Evolutionary conservation across 2,888 invertebrate species (phyloP), one percentile per base, ranked within the genome.

Genomic region (Eupithecia exiguata): DNA sequence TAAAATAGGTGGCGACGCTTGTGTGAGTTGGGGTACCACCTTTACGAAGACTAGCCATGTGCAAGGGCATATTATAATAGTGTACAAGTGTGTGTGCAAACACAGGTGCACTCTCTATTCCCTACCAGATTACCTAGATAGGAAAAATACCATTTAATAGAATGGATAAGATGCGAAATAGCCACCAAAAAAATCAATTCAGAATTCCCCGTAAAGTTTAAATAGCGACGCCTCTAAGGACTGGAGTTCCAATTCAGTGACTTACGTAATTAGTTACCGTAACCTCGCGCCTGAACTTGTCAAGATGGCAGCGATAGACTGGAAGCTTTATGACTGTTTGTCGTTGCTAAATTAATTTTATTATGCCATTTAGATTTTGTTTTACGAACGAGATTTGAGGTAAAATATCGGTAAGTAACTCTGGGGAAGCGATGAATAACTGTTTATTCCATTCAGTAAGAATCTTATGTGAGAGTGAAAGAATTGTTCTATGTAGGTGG

Each of bases 221-320:
- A 65, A 43, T 38, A 40, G 66, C 66, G 65, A n/a, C 18, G 66
- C 38, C 66, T 25, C 21, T 38, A 43, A 40, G 66, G 25, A 66
- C 21, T 40, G 38, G 66, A 66, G 66, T 66, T 66, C 66, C 66
- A 40, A 66, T 43, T 66, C 66, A 66, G 21, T 66, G 66, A 66
- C 40, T 66, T 66, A 43, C 66, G 66, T 66, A 66, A 66, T 66
- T 66, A 66, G 66, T 49, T 68, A 30, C 68, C 68, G 49, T 49
- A 40, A 21, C 66, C 38, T 66, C 66, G 66, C 66, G 40, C 67
- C 58, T 58, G 68, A 68, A 68, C 71, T 72, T 72, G 65, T 65
- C 71, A 72, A 62, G 61, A 68, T 62, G 61, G 36, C 46, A 62
- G 65, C 53, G 71, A 72, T 68, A 62, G 61, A 70, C 30, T 69